Conservation (phyloP, 2,797 vertebrate species). For the Epinephelus coioides region DNA sequence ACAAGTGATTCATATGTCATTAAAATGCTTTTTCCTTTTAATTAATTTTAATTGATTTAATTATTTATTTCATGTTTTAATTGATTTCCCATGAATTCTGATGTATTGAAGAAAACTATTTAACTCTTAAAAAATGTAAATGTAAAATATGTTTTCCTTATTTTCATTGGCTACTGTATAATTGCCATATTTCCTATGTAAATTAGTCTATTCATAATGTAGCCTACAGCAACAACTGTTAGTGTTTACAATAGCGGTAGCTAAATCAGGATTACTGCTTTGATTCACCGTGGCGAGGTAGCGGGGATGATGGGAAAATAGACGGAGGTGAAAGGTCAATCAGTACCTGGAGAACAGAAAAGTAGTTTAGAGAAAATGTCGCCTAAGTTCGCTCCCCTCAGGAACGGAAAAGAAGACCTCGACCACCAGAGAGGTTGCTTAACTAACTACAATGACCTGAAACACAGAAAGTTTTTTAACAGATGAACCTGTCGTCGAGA, state of each 20-base stretch:
- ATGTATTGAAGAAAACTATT: not conserved
- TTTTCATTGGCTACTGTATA: not conserved
- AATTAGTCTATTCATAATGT: not conserved
- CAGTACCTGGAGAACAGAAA: not conserved
- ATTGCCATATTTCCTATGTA: not conserved
- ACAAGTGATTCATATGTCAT: not conserved
- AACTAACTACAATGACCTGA: fast-evolving
- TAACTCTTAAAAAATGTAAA: not conserved
- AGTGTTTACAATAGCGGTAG: not conserved
- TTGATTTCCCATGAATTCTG: not conserved
- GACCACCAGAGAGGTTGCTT: fast-evolving
- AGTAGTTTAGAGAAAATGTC: not conserved
- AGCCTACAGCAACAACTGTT: not conserved
- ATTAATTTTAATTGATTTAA: too few relatives aligned
- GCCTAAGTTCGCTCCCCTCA: fast-evolving
- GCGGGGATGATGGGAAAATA: not conserved
- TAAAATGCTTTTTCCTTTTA: too few relatives aligned
- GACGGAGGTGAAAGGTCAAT: constrained; percentile 35
- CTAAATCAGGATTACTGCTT: not conserved
- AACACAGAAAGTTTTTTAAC: too few relatives aligned
- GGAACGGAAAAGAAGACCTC: not conserved
- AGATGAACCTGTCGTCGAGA: not conserved
- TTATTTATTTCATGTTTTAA: not conserved
- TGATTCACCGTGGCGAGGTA: not conserved
- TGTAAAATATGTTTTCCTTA: not conserved